phyloP scores from a whole-genome alignment of 2,113 vertebrate genomes.

The Scophthalmus maximus region DNA sequence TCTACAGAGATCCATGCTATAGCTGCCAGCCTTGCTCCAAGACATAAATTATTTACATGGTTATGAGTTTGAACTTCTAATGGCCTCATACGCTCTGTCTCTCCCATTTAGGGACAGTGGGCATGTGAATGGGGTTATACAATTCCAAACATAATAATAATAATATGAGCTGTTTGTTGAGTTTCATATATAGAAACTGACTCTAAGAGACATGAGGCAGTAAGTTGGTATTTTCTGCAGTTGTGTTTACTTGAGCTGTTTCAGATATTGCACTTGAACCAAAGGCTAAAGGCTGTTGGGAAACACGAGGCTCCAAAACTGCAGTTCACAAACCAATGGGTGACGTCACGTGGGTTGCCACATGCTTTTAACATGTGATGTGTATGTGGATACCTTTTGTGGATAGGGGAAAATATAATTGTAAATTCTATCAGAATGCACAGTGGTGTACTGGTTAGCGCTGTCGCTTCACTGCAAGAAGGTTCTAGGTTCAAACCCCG shows the following conservation, averaged over 20 bases:
- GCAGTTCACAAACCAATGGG: no score
- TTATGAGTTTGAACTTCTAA: conserved; percentile 38
- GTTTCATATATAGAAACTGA: not conserved
- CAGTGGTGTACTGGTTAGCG: no score
- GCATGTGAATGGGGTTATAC: conserved; percentile 21
- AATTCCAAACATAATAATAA: conserved; percentile 12
- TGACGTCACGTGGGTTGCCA: no score
- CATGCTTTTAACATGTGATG: no score
- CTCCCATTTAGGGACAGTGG: conserved; percentile 14
- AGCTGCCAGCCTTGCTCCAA: conserved; percentile 21
- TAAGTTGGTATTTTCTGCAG: not conserved
- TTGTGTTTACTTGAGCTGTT: not conserved
- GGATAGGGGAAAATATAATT: no score
- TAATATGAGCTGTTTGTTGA: not conserved
- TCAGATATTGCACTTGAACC: not conserved
- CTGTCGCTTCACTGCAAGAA: no score
- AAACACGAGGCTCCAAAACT: no score
- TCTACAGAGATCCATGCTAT: conserved; percentile 17
- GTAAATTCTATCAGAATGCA: no score
- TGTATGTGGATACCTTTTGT: no score
- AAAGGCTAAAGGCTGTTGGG: not conserved
- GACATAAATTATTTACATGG: conserved; percentile 31
- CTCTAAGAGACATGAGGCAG: not conserved
- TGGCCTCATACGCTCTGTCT: conserved; percentile 6
- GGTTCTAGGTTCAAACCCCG: no score